These are phyloP conservation scores for Arrhamphus sclerolepis DNA, from an alignment of 2,797 vertebrate species.

Conservation along the genomic window DNA sequence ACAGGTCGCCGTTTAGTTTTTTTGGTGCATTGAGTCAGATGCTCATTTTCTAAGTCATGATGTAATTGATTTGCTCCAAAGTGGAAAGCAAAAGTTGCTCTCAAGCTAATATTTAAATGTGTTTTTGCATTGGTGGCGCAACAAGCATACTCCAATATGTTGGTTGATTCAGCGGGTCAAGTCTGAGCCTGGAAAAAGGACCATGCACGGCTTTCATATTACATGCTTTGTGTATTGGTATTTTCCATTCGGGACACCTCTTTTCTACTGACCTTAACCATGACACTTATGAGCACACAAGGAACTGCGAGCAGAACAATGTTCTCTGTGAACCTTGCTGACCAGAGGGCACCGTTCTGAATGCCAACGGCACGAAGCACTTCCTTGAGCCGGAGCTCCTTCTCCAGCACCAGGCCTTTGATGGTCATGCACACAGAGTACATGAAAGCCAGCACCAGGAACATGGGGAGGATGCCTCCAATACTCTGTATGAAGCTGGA, in stretches of 20 bases:
- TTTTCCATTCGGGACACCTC: not conserved
- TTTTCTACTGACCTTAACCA: conserved; percentile 80
- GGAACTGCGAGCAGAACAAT: conserved; percentile 65
- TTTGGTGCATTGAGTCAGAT: not conserved
- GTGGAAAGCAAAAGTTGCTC: too few relatives aligned
- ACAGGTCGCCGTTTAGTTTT: conserved; percentile 16
- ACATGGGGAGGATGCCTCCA: conserved; percentile 79
- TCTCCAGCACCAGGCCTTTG: conserved; percentile 77
- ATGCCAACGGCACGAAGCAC: conserved; percentile 66
- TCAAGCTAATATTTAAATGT: too few relatives aligned
- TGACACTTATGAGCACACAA: conserved; percentile 74
- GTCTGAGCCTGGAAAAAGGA: not conserved
- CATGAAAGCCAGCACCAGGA: conserved; percentile 80
- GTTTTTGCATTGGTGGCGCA: too few relatives aligned
- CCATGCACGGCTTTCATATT: not conserved
- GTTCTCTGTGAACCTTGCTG: conserved; percentile 67
- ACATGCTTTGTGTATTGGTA: conserved; percentile 62
- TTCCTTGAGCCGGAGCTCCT: conserved; percentile 79
- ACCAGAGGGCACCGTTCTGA: conserved; percentile 67
- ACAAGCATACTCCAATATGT: not conserved
- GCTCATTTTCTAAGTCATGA: not conserved
- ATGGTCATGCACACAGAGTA: conserved; percentile 72
- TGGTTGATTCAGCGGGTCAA: not conserved
- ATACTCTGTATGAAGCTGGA: conserved; percentile 78
- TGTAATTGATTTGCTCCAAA: not conserved